A percentile compares a stretch with the other conserved stretches of the same genome.
Conservation (phyloP, 2,888 invertebrate species). For the Elysia crispata region DNA sequence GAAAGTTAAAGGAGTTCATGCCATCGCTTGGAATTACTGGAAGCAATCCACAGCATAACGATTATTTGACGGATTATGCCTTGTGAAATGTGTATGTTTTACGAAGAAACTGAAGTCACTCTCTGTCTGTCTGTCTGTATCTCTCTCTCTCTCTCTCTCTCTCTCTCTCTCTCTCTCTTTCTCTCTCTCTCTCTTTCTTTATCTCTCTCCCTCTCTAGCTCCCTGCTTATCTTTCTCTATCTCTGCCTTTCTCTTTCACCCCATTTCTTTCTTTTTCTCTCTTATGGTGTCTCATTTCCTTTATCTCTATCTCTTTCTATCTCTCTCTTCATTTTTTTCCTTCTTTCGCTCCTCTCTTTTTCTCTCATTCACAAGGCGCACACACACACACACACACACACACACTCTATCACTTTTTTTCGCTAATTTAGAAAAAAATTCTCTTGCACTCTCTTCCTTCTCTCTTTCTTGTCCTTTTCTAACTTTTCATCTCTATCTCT, state of each 20-base stretch:
- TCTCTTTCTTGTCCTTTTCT: constrained; percentile 52
- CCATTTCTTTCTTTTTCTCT: constrained; percentile 57
- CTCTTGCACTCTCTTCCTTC: neutral
- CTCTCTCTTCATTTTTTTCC: neutral
- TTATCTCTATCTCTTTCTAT: neutral
- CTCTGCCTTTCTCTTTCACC: constrained; percentile 61
- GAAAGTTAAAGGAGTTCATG: no score
- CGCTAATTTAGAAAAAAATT: no score
- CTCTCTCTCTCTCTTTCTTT: neutral
- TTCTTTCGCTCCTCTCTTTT: constrained; percentile 56
- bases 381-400: no score
- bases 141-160: no score
- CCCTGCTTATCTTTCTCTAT: constrained; percentile 55
- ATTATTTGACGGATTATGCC: no score
- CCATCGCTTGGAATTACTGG: no score
- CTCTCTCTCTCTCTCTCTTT: neutral
- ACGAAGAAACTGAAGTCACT: no score
- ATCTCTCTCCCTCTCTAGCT: constrained; percentile 53
- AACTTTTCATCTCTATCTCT: constrained; percentile 52
- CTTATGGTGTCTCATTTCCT: constrained; percentile 52
- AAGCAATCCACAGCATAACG: no score
- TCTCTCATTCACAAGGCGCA: no score
- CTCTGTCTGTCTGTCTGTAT: no score
- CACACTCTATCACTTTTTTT: no score
- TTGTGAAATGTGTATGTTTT: no score